Evolutionary conservation across 1,140 invertebrate species (phyloP).

Genomic region (Bicyclus anynana): DNA sequence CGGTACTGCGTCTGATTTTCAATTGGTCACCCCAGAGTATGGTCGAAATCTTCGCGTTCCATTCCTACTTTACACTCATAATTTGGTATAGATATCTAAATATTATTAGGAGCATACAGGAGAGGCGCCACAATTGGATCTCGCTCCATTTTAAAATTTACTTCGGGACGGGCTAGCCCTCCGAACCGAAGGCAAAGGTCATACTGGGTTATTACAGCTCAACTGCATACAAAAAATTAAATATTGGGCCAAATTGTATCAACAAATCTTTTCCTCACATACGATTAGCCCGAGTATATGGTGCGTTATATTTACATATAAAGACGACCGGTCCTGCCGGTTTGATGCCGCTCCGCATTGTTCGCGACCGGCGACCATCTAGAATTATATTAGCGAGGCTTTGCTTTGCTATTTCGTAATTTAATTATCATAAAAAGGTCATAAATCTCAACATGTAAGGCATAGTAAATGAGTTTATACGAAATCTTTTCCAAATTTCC

Average conservation of each 20-base stretch:
- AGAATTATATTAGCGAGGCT: conserved; percentile 17
- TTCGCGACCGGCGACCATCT: conserved; percentile 10
- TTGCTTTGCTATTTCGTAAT: conserved; percentile 1
- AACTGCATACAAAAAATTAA: no score
- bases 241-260: neutral
- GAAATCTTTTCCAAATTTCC: neutral
- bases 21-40: no score
- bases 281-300: neutral
- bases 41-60: no score
- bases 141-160: no score
- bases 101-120: no score
- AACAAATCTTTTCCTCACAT: neutral
- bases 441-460: neutral
- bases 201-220: no score
- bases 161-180: no score
- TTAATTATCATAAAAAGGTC: neutral
- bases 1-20: no score
- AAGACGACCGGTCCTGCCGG: conserved; percentile 10
- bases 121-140: no score
- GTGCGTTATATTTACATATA: conserved; percentile 6
- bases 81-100: no score
- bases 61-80: no score
- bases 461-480: neutral
- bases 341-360: conserved; percentile 6
- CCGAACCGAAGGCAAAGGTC: no score